phyloP scores from a whole-genome alignment of 23 tunicate genomes.

The Ciona savignyi region DNA sequence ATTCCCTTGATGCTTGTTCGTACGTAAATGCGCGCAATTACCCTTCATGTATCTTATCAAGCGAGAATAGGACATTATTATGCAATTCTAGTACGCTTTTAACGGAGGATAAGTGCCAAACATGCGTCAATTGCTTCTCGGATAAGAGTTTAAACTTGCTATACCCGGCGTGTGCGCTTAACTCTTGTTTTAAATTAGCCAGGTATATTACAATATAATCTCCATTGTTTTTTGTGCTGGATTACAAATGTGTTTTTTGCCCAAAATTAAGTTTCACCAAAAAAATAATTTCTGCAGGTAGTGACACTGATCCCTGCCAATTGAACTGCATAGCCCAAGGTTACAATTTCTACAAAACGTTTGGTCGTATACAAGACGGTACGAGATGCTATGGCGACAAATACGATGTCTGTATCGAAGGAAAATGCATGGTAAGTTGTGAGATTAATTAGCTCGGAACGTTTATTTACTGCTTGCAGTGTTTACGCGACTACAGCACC shows the following conservation, averaged over 20 bases:
- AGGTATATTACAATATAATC: too few species aligned
- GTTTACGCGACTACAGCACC: too few species aligned
- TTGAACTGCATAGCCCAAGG: constrained; percentile 58
- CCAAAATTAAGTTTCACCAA: too few species aligned
- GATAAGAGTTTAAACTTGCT: too few species aligned
- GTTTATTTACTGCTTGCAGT: too few species aligned
- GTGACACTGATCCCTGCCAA: constrained; percentile 35
- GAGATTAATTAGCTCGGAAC: too few species aligned
- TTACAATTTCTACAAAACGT: constrained; percentile 51
- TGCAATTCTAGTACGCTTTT: too few species aligned
- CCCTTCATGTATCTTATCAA: too few species aligned
- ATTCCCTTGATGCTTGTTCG: background rate
- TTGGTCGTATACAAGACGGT: constrained; percentile 73
- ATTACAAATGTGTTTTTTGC: background rate
- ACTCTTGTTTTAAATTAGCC: background rate
- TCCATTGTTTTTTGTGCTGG: background rate
- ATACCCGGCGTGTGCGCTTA: too few species aligned
- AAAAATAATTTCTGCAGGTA: constrained; percentile 4
- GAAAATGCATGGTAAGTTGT: constrained; percentile 86
- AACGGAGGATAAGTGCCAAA: too few species aligned
- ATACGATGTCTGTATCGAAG: constrained; percentile 64
- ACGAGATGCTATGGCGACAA: constrained; percentile 46
- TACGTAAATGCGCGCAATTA: background rate
- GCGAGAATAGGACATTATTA: too few species aligned
- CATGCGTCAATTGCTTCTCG: too few species aligned